Percentiles rank a stretch among this genome's conserved stretches.
Conservation (phyloP, 2,113 vertebrate species). For the Heteronetta atricapilla region DNA sequence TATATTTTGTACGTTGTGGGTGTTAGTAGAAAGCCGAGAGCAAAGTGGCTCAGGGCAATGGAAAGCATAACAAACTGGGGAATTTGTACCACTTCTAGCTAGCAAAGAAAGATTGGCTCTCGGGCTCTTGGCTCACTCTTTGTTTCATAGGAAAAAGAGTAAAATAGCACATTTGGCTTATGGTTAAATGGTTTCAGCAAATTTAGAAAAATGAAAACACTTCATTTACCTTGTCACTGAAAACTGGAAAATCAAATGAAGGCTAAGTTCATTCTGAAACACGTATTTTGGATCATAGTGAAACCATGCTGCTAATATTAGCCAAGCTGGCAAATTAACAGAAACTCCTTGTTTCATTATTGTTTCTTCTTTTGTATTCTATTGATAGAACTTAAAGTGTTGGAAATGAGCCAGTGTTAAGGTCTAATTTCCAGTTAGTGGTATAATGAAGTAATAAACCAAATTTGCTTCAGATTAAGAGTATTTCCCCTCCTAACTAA, state of each 20-base stretch:
- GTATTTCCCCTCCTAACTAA: not conserved
- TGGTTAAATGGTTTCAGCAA: slow-evolving; percentile 14
- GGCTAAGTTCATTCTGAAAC: not conserved
- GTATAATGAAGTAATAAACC: not conserved
- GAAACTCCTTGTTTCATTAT: not conserved
- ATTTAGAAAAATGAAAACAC: not conserved
- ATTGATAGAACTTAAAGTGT: not conserved
- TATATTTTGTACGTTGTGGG: not conserved
- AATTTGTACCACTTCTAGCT: not conserved
- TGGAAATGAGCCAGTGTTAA: not conserved
- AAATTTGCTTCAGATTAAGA: not conserved
- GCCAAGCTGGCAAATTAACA: not conserved
- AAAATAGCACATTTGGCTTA: not conserved
- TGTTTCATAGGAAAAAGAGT: not conserved
- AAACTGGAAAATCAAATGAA: not conserved
- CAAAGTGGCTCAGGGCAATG: not conserved
- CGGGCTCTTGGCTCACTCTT: too few species aligned
- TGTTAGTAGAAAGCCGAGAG: not conserved
- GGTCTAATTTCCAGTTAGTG: not conserved
- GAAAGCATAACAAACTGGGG: not conserved
- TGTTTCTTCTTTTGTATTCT: not conserved
- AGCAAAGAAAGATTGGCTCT: not conserved
- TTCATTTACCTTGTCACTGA: not conserved
- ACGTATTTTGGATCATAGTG: not conserved
- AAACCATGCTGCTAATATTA: not conserved